These are phyloP conservation scores for Phycodurus eques DNA, from an alignment of 2,113 vertebrate genomes.

Conservation along the genomic window DNA sequence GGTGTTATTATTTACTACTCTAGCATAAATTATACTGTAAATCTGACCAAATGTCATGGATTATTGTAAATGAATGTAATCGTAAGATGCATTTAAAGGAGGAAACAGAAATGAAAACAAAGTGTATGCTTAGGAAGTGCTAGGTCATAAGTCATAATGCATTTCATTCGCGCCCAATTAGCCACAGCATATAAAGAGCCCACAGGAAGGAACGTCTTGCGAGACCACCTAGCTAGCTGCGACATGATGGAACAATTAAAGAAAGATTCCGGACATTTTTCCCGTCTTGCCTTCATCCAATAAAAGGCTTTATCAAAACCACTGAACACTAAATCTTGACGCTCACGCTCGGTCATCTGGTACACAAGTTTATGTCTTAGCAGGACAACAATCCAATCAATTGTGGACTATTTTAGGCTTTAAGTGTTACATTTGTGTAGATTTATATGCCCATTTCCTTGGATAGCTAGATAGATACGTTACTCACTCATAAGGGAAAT, in stretches of 20 bases:
- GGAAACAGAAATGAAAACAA: slow-evolving; percentile 20
- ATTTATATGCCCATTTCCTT: neutral
- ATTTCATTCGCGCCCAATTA: slow-evolving; percentile 39
- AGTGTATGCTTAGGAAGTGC: slow-evolving; percentile 23
- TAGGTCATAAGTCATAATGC: slow-evolving; percentile 21
- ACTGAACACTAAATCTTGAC: slow-evolving; percentile 4
- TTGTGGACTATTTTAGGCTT: neutral
- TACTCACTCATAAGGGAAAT: neutral
- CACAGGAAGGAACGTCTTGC: slow-evolving; percentile 1
- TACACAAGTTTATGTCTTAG: neutral
- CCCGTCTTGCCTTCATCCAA: slow-evolving; percentile 7
- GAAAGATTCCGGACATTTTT: slow-evolving; percentile 25
- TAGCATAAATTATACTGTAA: neutral
- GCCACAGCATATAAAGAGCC: slow-evolving; percentile 25
- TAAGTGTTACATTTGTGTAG: neutral
- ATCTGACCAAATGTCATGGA: neutral
- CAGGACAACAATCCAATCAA: neutral
- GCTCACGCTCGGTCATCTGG: neutral
- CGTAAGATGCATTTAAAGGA: slow-evolving; percentile 10
- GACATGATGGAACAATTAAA: slow-evolving; percentile 30
- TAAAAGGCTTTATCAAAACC: slow-evolving; percentile 12
- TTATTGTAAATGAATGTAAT: slow-evolving; percentile 7
- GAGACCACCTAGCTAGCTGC: slow-evolving; percentile 6
- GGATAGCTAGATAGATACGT: neutral
- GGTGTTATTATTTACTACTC: neutral